Evolutionary conservation across 1,140 invertebrate species (phyloP), one percentile per base, ranked within the genome.

Genomic region (Brachionus manjavacas): DNA sequence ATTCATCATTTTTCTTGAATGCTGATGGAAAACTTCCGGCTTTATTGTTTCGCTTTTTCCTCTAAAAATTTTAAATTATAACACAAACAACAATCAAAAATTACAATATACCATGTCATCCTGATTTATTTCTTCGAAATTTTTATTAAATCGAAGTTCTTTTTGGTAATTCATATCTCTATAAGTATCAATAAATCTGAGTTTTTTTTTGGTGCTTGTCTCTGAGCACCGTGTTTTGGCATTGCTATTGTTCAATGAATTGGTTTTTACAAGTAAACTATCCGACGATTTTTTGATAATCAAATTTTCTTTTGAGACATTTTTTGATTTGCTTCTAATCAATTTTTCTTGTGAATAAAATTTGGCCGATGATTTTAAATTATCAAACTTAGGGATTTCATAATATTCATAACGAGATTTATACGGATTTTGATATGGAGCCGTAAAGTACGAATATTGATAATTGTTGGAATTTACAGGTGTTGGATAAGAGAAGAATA

Each of bases 181-280:
- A 20, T 72, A 72, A 20, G 68, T 72, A 16, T 72, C 68, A n/a
- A 72, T 41, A 16, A 72, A 72, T 72, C 68, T 39, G 41, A 72
- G 68, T 4, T 20, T 39, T 72, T 72, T 72, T 72, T 23, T 23
- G 3, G 9, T 41, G n/a, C 31, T 43, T 8, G 20, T 72, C 23
- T 72, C 68, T 6, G 68, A 72, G 35, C 68, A 41, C 0, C n/a
- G 14, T n/a, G 39, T 20, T 41, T 41, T 35, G n/a, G 2, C 23
- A 41, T 20, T 39, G 41, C 23, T 16, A 41, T 20, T 41, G 31
- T 41, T n/a, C 43, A 68, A 31, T 72, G 31, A 41, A 11, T 72
- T 16, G 7, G 39, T 39, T 72, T 41, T n/a, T 16, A 23, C n/a
- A 16, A 72, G 1, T 11, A 72, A 39, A 20, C 35, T 72, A 9